A percentile compares a stretch with the other conserved stretches of the same genome.
These are phyloP conservation scores for Amphipoea lucens DNA, from an alignment of 2,888 invertebrate species.

Conservation along the genomic window DNA sequence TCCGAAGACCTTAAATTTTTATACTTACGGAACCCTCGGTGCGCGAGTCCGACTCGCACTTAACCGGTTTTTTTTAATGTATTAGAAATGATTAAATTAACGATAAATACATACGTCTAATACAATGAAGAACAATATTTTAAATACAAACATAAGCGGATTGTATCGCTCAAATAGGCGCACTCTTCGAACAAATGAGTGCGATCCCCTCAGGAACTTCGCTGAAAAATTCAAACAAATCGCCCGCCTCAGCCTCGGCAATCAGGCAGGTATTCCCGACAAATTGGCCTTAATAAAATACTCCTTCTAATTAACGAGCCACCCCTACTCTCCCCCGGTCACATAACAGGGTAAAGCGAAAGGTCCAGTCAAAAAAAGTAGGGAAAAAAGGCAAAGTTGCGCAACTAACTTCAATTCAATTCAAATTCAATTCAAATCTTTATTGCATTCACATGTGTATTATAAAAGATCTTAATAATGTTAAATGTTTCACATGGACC, in stretches of 20 bases:
- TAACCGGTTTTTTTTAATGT: too few species aligned
- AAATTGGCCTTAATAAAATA: slow-evolving; percentile 89
- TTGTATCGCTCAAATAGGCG: slow-evolving; percentile 45
- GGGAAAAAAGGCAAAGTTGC: neutral
- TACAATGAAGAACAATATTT: neutral
- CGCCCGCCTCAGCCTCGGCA: slow-evolving; percentile 74
- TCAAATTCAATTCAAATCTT: too few species aligned
- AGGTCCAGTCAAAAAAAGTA: neutral
- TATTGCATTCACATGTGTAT: too few species aligned
- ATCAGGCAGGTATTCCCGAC: slow-evolving; percentile 86
- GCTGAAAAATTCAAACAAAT: slow-evolving; percentile 76
- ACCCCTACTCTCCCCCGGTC: slow-evolving; percentile 42
- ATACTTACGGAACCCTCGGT: too few species aligned
- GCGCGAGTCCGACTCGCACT: too few species aligned
- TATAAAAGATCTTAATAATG: too few species aligned
- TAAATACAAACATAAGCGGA: slow-evolving; percentile 34
- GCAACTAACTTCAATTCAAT: too few species aligned
- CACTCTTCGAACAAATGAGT: slow-evolving; percentile 64
- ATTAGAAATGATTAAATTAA: neutral
- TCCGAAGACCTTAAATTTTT: too few species aligned
- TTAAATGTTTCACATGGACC: too few species aligned
- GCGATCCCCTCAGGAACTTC: slow-evolving; percentile 64
- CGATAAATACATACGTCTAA: neutral
- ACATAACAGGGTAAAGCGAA: neutral
- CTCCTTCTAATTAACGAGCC: slow-evolving; percentile 86